These are phyloP conservation scores for Carabus problematicus DNA, from an alignment of 2,888 invertebrate genomes.

Conservation along the genomic window DNA sequence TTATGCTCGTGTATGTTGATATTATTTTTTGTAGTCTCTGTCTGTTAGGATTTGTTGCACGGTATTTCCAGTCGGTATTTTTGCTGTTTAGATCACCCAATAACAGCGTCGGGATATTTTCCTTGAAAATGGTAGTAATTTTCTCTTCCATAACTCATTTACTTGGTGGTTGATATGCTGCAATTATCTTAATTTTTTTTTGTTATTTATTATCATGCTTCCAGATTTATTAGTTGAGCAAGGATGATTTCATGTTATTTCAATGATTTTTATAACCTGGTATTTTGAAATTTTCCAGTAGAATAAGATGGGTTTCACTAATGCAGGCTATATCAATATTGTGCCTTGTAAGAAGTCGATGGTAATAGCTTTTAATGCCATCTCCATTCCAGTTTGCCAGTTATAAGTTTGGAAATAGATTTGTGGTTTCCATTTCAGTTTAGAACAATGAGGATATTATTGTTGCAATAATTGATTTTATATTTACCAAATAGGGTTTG, in stretches of 20 bases:
- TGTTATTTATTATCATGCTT: neutral
- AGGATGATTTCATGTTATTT: neutral
- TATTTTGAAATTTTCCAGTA: constrained; percentile 24
- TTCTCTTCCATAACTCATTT: neutral
- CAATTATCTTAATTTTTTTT: constrained; percentile 5
- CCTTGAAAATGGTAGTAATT: neutral
- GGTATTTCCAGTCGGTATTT: constrained; percentile 27
- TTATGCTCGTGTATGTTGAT: neutral
- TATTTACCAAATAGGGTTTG: constrained; percentile 27
- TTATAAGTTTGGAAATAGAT: constrained; percentile 21
- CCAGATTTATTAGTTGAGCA: neutral
- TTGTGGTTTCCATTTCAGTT: constrained; percentile 12
- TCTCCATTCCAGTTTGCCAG: constrained; percentile 30
- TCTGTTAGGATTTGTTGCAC: constrained; percentile 23
- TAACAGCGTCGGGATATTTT: constrained; percentile 19
- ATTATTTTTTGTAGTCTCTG: constrained; percentile 22
- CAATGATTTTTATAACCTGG: constrained; percentile 20
- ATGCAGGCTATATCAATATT: constrained; percentile 26
- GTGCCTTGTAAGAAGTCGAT: constrained; percentile 28
- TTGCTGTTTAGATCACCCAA: constrained; percentile 26
- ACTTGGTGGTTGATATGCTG: neutral
- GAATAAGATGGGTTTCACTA: constrained; percentile 20
- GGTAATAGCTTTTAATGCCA: constrained; percentile 20
- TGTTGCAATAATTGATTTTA: constrained; percentile 27
- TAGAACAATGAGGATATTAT: too few relatives aligned